Base-by-base conservation (phyloP, 1,140 invertebrate species). In the Calliopsis andreniformis region DNA sequence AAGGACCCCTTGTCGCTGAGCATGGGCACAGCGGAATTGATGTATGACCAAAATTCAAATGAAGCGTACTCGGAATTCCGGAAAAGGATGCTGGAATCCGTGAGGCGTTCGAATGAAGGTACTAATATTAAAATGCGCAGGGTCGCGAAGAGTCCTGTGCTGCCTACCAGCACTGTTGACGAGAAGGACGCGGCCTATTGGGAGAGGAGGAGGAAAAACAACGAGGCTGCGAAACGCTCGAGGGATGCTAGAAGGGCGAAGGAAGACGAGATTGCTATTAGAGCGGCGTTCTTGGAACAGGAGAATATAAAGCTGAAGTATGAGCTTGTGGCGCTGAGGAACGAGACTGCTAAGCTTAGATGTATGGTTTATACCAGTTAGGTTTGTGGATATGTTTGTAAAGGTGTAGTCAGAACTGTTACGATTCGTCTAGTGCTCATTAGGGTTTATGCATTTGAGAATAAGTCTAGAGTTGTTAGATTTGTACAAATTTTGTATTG, bases 221-320 rank as follows among this genome's bases (percentile, higher is more conserved):
- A 99, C 89, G 97, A 96, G 80, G 98, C 98, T 0, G 98, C 98
- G 0, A 99, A 99, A 90, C 93, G 97, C 68, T 98, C 97, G 0
- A 93, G 98, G 47, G 98, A 99, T 85, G 95, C 97, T 0, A 93
- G 98, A 67, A 93, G 97, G 82, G 94, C 95, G 16, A 98, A 99
- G 87, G 98, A 99, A 88, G 97, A 99, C 72, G 96, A 98, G 87
- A 96, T 99, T 20, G 97, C 98, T 0, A 96, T 99, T 42, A 92
- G 97, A 66, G 96, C 97, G 0, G 95, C 96, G 0, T 98, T 95
- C 78, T 92, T 99, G 4, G 97, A 98, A 91, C 94, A 96, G 56
- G 96, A 98, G 91, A 96, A 97, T 78, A 86, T 94, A 2, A 94
- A 93, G 87, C 88, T 97, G 28, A 93, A 94, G 32, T 93, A 93